Conservation (phyloP, 2,113 vertebrate genomes). For the Chiloscyllium plagiosum region DNA sequence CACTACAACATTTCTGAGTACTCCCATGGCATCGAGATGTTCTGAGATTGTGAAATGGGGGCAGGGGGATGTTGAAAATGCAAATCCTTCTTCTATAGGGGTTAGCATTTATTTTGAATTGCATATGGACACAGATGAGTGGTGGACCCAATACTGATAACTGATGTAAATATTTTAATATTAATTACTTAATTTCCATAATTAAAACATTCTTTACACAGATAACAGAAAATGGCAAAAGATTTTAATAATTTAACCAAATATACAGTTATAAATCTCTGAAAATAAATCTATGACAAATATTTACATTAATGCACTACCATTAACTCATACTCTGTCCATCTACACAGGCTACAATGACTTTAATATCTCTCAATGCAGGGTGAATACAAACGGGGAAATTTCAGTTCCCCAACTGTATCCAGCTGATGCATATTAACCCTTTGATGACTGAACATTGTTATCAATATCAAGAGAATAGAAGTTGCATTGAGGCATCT, state of each 20-base stretch:
- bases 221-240: conserved; percentile 21
- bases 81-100: neutral
- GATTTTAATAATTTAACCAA: conserved; percentile 34
- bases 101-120: neutral
- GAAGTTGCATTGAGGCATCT: too few relatives aligned
- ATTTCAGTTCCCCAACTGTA: neutral
- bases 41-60: too few relatives aligned
- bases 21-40: neutral
- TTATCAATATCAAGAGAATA: neutral
- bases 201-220: conserved; percentile 34
- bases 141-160: neutral
- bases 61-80: too few relatives aligned
- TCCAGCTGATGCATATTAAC: neutral
- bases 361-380: conserved; percentile 29
- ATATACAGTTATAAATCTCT: conserved; percentile 35
- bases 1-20: neutral
- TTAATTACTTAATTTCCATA: conserved; percentile 29
- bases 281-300: conserved; percentile 37
- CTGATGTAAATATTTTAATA: conserved; percentile 29
- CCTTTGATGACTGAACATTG: neutral
- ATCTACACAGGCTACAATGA: neutral
- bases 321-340: conserved; percentile 3
- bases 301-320: conserved; percentile 34
- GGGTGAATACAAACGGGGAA: neutral
- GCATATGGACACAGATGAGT: neutral